Percentiles rank a stretch among this genome's conserved stretches.
These are phyloP conservation scores for Lichenostomus cassidix DNA, from an alignment of 2,113 vertebrate species.

Conservation along the genomic window DNA sequence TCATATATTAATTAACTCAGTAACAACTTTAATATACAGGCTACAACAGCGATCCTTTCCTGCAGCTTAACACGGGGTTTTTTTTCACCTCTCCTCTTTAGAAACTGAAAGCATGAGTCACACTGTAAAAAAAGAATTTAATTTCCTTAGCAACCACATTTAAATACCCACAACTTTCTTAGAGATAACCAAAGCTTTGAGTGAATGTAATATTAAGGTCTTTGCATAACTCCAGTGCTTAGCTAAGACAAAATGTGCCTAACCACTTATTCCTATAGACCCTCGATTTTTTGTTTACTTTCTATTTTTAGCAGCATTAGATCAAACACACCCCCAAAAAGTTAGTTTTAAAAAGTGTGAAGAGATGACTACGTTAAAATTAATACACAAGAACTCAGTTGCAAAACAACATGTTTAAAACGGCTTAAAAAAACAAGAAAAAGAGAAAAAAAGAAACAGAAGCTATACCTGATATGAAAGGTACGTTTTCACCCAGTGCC, in stretches of 20 bases:
- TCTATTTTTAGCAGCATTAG: conserved; percentile 64
- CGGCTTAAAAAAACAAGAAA: conserved; percentile 30
- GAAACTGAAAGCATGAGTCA: conserved; percentile 67
- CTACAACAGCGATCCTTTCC: not conserved
- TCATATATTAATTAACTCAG: not conserved
- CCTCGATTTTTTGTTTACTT: conserved; percentile 36
- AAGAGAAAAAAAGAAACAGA: conserved; percentile 53
- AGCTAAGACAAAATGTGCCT: conserved; percentile 43
- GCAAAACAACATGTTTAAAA: conserved; percentile 59
- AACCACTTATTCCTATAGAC: not conserved
- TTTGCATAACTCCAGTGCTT: conserved; percentile 23
- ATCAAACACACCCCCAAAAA: conserved; percentile 47
- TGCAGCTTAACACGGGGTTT: not conserved
- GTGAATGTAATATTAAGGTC: conserved; percentile 19
- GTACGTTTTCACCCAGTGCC: conserved; percentile 75
- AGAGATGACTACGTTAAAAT: conserved; percentile 34
- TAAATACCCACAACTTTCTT: conserved; percentile 55
- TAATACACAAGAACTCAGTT: conserved; percentile 58
- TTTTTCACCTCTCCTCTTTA: conserved; percentile 31
- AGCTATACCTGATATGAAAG: conserved; percentile 77
- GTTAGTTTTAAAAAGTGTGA: conserved; percentile 60
- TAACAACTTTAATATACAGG: not conserved
- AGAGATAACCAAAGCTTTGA: conserved; percentile 51
- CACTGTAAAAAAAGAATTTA: conserved; percentile 55
- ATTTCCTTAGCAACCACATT: conserved; percentile 55